Evolutionary conservation across 2,888 invertebrate genomes (phyloP), one percentile per base, ranked within the genome.

Genomic region (Diarsia dahlii): DNA sequence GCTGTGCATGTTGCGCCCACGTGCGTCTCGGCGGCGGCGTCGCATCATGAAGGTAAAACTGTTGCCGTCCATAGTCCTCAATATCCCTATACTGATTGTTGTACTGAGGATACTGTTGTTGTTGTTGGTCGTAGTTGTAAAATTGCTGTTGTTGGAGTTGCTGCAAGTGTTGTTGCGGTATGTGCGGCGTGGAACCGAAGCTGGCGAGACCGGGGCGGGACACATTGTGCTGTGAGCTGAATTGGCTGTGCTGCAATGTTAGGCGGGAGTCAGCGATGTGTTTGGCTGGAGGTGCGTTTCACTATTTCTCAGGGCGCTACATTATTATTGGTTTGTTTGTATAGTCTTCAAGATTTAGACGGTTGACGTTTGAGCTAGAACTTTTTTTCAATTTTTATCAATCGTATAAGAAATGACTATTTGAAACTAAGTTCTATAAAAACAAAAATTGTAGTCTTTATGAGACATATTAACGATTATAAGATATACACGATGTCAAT

Each of bases 21-120:
- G 98, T 98, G 87, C 98, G 95, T 13, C 98, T 94, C 91, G 97
- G 97, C 71, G 97, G 97, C 75, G 95, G 97, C 84, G 94, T 81
- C 95, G 94, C 88, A 90, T 98, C 98, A 92, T 98, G 98, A 88
- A 98, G 95, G 94, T 98, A 98, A 94, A 98, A 98, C 93, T 98
- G 98, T 85, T 97, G 97, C 80, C 90, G 84, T 8, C 84, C 88
- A 88, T 88, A 90, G 73, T 91, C 92, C 76, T 94, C 94, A 56
- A 93, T 91, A 71, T 94, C 94, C 84, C 93, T 89, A 82, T 93
- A 94, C 87, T 91, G 91, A 91, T 90, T 93, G 68, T 81, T 80
- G 65, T 66, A 70, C 73, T 78, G 81, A 34, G 77, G 77, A 52
- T 78, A 78, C 56, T 75, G 74, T 10, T 71, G 79, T 4, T 77